Base-by-base conservation (phyloP, 1,140 invertebrate species). In the Panagrolaimus sp. region DNA sequence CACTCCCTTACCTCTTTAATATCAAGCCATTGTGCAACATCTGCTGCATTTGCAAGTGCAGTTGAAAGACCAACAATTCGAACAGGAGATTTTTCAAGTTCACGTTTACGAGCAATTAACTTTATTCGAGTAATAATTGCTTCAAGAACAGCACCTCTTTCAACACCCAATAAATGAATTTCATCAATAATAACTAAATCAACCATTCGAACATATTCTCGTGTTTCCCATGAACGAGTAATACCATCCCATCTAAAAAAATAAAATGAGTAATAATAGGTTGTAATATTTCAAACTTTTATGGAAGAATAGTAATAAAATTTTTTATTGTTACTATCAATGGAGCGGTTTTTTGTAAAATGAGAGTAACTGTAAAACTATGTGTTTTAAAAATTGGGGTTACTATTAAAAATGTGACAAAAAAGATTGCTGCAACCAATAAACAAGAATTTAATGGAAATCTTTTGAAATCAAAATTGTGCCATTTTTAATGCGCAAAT, bases 101-200 rank as follows among this genome's bases (percentile, higher is more conserved):
- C 66, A 51, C 73, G 72, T 43, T 70, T 53, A 11, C 75, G 69
- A 3, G 79, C 78, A 47, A 83, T 72, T 38, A 76, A 65, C 48
- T 81, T 81, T 63, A 91, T 92, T 76, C 87, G 84, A 38, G 31
- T 38, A 38, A 38, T 38, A 69, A 89, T 88, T 11, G 89, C 88
- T 79, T 7, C 31, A 38, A 38, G 7, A 38, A 38, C 31, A 2
- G 2, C 7, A 38, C 31, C 31, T 85, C 85, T 70, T 87, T 87
- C 80, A 68, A 84, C 86, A 61, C 86, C 86, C 76, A 88, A 85
- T 72, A 89, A 83, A 79, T 97, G 95, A n/a, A 99, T 84, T 78
- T 98, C 96, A 85, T 99, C 96, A 25, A 94, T 92, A 70, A 99
- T 95, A 78, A 99, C 96, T 2, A 99, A 85, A 72, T 94, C 91